phyloP scores from a whole-genome alignment of 2,797 vertebrate species.

The Acanthopagrus latus region DNA sequence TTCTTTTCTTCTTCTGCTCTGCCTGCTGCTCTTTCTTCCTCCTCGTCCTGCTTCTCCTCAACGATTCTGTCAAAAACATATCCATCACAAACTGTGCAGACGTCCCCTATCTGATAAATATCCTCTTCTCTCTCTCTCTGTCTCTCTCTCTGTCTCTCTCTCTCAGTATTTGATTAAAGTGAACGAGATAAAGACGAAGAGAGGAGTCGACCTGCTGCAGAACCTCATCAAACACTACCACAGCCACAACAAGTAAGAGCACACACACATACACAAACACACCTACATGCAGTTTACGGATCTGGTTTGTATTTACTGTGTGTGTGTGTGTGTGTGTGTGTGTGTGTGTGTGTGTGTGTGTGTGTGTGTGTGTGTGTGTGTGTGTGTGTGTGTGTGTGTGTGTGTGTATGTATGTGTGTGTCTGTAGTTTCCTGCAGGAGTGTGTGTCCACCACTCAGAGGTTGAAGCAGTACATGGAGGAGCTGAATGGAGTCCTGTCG shows the following conservation, averaged over 20 bases:
- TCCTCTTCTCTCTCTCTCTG: slow-evolving; percentile 31
- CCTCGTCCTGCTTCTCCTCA: background rate
- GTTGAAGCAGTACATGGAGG: slow-evolving; percentile 88
- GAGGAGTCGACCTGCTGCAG: slow-evolving; percentile 91
- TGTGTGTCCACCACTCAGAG: slow-evolving; percentile 86
- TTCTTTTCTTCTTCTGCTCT: too few relatives aligned
- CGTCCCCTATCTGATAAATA: background rate
- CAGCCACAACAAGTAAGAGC: slow-evolving; percentile 89
- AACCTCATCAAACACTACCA: slow-evolving; percentile 91
- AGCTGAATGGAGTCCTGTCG: slow-evolving; percentile 83
- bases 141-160: slow-evolving; percentile 57
- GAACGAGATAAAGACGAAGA: slow-evolving; percentile 99
- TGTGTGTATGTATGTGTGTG: too few relatives aligned
- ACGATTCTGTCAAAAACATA: background rate
- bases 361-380: slow-evolving; percentile 25
- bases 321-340: slow-evolving; percentile 50
- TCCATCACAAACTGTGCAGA: background rate
- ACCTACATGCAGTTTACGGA: background rate
- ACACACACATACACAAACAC: background rate
- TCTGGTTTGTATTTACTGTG: background rate
- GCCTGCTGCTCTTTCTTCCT: background rate
- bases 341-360: too few relatives aligned
- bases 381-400: slow-evolving; percentile 36
- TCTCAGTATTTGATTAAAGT: slow-evolving; percentile 98
- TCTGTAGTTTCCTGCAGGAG: slow-evolving; percentile 92